Percentiles rank a stretch among this genome's conserved stretches.
Evolutionary conservation across 2,797 vertebrate genomes (phyloP).

Genomic region (Eutrigla gurnardus): DNA sequence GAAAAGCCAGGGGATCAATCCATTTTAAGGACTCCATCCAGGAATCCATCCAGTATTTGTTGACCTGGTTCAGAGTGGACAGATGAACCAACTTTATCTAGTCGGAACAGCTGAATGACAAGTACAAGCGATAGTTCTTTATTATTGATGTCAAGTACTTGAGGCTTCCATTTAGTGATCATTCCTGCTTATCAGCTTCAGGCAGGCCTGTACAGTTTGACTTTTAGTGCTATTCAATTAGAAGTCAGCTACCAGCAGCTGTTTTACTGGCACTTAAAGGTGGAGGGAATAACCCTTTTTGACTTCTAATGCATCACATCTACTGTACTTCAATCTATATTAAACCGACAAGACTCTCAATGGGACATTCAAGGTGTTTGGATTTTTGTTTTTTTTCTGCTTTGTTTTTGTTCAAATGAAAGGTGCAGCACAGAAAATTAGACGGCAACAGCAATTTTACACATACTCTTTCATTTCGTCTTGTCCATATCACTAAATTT

Average conservation of each 20-base stretch:
- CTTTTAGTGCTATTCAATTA: slow-evolving; percentile 60
- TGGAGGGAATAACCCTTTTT: slow-evolving; percentile 34
- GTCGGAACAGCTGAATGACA: slow-evolving; percentile 22
- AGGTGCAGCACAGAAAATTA: slow-evolving; percentile 16
- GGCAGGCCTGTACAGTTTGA: slow-evolving; percentile 58
- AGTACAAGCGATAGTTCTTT: slow-evolving; percentile 40
- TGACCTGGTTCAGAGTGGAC: background rate
- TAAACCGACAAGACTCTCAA: slow-evolving; percentile 17
- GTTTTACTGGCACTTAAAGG: slow-evolving; percentile 39
- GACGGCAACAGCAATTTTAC: slow-evolving; percentile 7
- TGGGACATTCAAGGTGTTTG: background rate
- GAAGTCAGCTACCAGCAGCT: slow-evolving; percentile 44
- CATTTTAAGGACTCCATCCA: background rate
- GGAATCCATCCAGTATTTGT: background rate
- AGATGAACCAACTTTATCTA: background rate
- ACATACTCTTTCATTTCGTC: background rate
- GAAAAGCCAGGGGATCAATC: background rate
- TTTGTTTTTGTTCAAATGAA: slow-evolving; percentile 58
- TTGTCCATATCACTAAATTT: slow-evolving; percentile 1
- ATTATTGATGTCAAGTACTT: slow-evolving; percentile 33
- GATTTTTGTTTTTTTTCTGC: background rate
- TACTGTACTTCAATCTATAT: slow-evolving; percentile 11
- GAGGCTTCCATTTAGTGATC: slow-evolving; percentile 39
- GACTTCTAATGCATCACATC: slow-evolving; percentile 13
- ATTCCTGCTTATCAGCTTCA: slow-evolving; percentile 54